Evolutionary conservation across 2,797 vertebrate species (phyloP).

Genomic region (Cyprinella venusta): DNA sequence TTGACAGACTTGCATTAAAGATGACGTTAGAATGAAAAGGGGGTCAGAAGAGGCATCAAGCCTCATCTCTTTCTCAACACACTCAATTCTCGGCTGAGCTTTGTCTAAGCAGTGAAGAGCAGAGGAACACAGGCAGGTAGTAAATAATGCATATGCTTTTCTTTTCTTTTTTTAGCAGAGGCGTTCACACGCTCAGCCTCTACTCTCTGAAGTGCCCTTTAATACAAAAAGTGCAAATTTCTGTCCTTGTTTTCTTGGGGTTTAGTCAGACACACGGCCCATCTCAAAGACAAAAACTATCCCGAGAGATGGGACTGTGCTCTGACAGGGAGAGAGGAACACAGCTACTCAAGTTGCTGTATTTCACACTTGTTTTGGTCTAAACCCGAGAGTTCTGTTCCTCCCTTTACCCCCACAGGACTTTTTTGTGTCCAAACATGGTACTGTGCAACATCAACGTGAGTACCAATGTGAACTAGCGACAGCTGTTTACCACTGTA

Average conservation of each 20-base stretch:
- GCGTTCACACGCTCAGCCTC: constrained; percentile 50
- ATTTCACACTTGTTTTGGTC: constrained; percentile 28
- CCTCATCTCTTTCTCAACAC: constrained; percentile 36
- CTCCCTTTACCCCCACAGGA: neutral
- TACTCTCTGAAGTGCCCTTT: constrained; percentile 69
- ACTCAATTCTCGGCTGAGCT: constrained; percentile 71
- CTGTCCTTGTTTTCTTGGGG: constrained; percentile 46
- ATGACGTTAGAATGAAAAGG: neutral
- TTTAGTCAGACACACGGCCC: neutral
- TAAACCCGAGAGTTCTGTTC: constrained; percentile 30
- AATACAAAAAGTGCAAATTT: constrained; percentile 67
- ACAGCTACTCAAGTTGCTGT: neutral
- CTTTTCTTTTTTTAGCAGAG: constrained; percentile 54
- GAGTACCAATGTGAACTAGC: neutral
- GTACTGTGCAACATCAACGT: constrained; percentile 9
- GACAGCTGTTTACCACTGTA: constrained; percentile 4
- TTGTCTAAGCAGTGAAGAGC: constrained; percentile 67
- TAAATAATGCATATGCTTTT: constrained; percentile 82
- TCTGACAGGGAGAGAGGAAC: neutral
- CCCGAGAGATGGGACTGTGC: neutral
- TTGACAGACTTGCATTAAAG: constrained; percentile 5
- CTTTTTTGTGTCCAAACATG: constrained; percentile 7
- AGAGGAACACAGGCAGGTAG: constrained; percentile 63
- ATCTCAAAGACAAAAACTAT: constrained; percentile 6
- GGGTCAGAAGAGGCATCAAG: neutral